Evolutionary conservation across 2,888 invertebrate genomes (phyloP), one percentile per base, ranked within the genome.

Genomic region (Cenopis cana): DNA sequence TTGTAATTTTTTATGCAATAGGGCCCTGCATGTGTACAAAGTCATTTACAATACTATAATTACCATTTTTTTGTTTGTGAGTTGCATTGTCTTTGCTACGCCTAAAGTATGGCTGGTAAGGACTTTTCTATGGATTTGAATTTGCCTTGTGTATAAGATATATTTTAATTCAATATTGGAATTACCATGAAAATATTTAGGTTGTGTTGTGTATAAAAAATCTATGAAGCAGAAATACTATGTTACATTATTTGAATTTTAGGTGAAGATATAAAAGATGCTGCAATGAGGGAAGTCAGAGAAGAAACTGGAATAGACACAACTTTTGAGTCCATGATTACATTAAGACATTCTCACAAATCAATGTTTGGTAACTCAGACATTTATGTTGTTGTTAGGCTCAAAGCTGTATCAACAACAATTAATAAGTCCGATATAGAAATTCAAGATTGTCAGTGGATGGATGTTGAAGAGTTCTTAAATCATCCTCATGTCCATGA

Each of bases 221-320:
- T n/a, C n/a, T n/a, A n/a, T n/a, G n/a, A 24, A 24, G 24, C 24
- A 24, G 4, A 24, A 24, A 24, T 20, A 14, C 8, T 11, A 24
- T 59, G 10, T 10, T n/a, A 50, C n/a, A n/a, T n/a, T n/a, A n/a
- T n/a, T 46, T 50, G 6, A 66, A 69, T 87, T 90, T 59, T 82
- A 97, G 97, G 96, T 69, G 98, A 99, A 94, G 95, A 97, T 82
- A 93, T 99, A 54, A 94, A 95, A 72, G 96, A 96, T 79, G 98
- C 98, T 14, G 98, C 96, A 0, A 94, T 96, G 66, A 94, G 99
- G 75, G 99, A 99, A 92, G 97, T 98, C 0, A 91, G 94, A 67
- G 99, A 99, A 92, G 99, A 99, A 92, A 99, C 99, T 0, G 97
- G 97, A 61, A 95, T 99, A 68, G 89, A 95, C 76, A 94, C 97